Evolutionary conservation across 2,888 invertebrate genomes (phyloP).

Genomic region (Plutella xylostella): DNA sequence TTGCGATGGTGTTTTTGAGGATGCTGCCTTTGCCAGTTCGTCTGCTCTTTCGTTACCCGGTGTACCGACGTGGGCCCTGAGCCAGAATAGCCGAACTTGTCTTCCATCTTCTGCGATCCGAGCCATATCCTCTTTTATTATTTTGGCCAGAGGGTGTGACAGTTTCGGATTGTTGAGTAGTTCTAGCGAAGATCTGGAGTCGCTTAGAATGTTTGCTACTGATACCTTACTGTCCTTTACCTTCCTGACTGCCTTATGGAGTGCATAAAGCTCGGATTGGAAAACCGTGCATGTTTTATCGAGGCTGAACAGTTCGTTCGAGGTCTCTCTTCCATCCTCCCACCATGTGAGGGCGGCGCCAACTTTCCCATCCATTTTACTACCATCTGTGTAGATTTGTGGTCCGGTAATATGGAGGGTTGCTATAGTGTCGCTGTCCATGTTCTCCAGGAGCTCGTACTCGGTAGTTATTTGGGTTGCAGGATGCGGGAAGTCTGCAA

Average conservation of each 20-base stretch:
- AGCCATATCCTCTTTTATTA: background rate
- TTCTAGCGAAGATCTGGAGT: conserved; percentile 9
- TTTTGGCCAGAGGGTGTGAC: background rate
- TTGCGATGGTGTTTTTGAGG: background rate
- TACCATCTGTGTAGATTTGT: conserved; percentile 4
- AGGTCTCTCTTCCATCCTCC: background rate
- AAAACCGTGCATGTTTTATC: conserved; percentile 4
- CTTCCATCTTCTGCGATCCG: background rate
- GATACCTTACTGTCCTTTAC: background rate
- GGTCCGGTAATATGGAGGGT: background rate
- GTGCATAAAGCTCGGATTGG: conserved; percentile 9
- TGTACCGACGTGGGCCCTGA: conserved; percentile 9
- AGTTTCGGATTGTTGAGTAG: background rate
- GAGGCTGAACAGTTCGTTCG: background rate
- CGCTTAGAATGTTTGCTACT: conserved; percentile 1
- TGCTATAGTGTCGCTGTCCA: background rate
- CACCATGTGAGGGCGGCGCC: conserved; percentile 5
- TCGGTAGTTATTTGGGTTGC: background rate
- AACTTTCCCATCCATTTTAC: conserved; percentile 7
- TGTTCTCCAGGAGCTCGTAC: background rate
- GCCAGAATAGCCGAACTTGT: conserved; percentile 6
- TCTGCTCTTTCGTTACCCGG: conserved; percentile 14
- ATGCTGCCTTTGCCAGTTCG: conserved; percentile 12
- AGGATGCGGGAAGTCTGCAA: background rate
- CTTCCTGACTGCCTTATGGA: background rate